Conservation (phyloP, 2,797 vertebrate genomes). For the Brotula barbata region DNA sequence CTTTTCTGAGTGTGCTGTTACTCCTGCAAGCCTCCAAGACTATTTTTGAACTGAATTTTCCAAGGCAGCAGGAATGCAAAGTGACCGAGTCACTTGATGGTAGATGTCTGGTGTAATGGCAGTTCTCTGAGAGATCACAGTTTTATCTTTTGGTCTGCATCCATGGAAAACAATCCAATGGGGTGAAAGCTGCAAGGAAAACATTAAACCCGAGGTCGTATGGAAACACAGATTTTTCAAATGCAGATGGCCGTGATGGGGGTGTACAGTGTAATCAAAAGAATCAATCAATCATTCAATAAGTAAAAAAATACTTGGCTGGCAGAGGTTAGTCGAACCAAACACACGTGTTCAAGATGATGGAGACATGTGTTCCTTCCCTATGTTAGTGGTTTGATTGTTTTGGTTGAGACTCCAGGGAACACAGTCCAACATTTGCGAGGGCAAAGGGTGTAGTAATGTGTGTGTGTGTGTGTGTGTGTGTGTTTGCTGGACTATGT, state of each 20-base stretch:
- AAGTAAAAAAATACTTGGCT: too few relatives aligned
- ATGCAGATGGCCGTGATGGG: too few relatives aligned
- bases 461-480: slow-evolving; percentile 7
- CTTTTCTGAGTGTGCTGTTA: slow-evolving; percentile 28
- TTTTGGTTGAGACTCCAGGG: slow-evolving; percentile 62
- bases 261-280: too few relatives aligned
- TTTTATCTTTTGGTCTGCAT: slow-evolving; percentile 77
- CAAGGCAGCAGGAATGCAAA: slow-evolving; percentile 38
- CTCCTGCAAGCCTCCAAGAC: slow-evolving; percentile 18
- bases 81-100: slow-evolving; percentile 38
- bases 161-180: slow-evolving; percentile 73
- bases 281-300: too few relatives aligned
- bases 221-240: slow-evolving; percentile 24
- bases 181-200: slow-evolving; percentile 59
- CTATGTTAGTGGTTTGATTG: slow-evolving; percentile 61
- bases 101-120: slow-evolving; percentile 39
- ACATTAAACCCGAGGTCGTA: slow-evolving; percentile 33
- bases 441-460: slow-evolving; percentile 34
- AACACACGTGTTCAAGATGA: slow-evolving; percentile 36
- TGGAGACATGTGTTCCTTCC: slow-evolving; percentile 58
- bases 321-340: neutral
- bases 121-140: slow-evolving; percentile 49
- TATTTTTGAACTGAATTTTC: slow-evolving; percentile 49
- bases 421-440: slow-evolving; percentile 30
- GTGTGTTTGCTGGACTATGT: slow-evolving; percentile 13